A percentile compares a stretch with the other conserved stretches of the same genome.
phyloP scores from a whole-genome alignment of 2,888 invertebrate species.

The Chirona hameri region DNA sequence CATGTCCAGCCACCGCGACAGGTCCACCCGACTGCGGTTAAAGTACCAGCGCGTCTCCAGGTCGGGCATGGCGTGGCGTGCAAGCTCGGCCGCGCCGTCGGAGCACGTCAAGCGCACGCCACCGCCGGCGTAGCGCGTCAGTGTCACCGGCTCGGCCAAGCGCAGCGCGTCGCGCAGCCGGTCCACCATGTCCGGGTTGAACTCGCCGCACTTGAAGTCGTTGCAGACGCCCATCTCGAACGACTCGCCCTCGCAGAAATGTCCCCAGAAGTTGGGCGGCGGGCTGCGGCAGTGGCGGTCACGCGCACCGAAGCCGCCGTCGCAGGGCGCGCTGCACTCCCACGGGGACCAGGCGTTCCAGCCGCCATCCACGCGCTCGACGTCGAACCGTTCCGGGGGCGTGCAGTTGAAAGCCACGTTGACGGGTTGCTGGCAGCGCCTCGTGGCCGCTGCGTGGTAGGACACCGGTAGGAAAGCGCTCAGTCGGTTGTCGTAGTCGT shows the following conservation, averaged over 20 bases:
- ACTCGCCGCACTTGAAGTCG: slow-evolving; percentile 27
- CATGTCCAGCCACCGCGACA: background rate
- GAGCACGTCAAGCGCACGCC: background rate
- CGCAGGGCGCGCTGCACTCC: slow-evolving; percentile 25
- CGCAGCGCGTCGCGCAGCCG: background rate
- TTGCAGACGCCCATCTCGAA: slow-evolving; percentile 28
- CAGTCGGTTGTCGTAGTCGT: background rate
- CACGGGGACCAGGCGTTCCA: slow-evolving; percentile 25
- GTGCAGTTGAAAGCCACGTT: slow-evolving; percentile 28
- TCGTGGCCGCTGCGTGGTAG: background rate
- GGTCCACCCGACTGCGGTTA: background rate
- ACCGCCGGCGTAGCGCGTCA: background rate
- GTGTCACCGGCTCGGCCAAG: background rate
- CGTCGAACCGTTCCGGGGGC: background rate
- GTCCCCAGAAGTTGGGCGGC: slow-evolving; percentile 22
- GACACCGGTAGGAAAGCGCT: background rate
- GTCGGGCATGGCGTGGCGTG: background rate
- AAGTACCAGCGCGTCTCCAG: slow-evolving; percentile 25
- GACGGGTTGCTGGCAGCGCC: background rate
- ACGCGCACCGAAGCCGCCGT: slow-evolving; percentile 13
- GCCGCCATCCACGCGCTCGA: slow-evolving; percentile 27
- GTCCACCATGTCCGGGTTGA: slow-evolving; percentile 22
- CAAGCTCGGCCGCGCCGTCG: background rate
- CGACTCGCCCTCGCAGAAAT: slow-evolving; percentile 2
- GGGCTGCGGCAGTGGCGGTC: slow-evolving; percentile 14